Percentiles rank a stretch among this genome's conserved stretches.
Conservation (phyloP, 2,797 vertebrate genomes). For the Philypnodon macrostomus region DNA sequence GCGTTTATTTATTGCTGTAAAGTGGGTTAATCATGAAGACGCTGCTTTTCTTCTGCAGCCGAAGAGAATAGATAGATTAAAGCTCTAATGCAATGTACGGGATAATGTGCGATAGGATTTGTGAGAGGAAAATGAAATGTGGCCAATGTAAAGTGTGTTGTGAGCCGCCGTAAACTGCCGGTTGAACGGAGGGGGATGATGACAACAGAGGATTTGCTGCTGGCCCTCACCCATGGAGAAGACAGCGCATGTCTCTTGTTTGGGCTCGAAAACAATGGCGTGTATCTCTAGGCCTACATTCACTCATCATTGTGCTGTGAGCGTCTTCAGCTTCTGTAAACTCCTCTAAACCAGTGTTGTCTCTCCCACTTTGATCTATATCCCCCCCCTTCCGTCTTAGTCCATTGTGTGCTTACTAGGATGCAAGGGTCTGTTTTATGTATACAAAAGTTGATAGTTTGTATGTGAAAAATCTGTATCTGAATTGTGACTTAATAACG, state of each 20-base stretch:
- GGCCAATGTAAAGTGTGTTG: slow-evolving; percentile 80
- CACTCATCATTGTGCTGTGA: slow-evolving; percentile 51
- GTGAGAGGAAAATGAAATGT: slow-evolving; percentile 80
- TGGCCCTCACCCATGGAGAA: slow-evolving; percentile 69
- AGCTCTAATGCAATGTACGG: slow-evolving; percentile 83
- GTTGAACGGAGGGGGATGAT: slow-evolving; percentile 54
- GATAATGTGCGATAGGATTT: slow-evolving; percentile 84
- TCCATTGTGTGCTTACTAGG: too few species aligned
- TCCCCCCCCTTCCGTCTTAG: too few species aligned
- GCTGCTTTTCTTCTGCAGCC: slow-evolving; percentile 74
- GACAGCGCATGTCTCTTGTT: too few species aligned
- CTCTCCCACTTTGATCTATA: slow-evolving; percentile 12
- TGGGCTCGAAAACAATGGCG: slow-evolving; percentile 38
- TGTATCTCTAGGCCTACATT: slow-evolving; percentile 57
- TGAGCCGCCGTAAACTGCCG: slow-evolving; percentile 75
- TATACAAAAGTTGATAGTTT: too few species aligned
- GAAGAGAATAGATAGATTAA: slow-evolving; percentile 81
- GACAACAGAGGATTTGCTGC: slow-evolving; percentile 66
- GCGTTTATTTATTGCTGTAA: slow-evolving; percentile 82
- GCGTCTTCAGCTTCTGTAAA: slow-evolving; percentile 60
- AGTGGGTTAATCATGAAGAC: slow-evolving; percentile 83
- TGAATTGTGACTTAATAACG: too few species aligned
- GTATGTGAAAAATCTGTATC: too few species aligned
- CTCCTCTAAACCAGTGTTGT: slow-evolving; percentile 40
- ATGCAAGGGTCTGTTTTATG: too few species aligned